These are phyloP conservation scores for Sarcophaga subvicina DNA, from an alignment of 2,888 invertebrate genomes.

Conservation along the genomic window DNA sequence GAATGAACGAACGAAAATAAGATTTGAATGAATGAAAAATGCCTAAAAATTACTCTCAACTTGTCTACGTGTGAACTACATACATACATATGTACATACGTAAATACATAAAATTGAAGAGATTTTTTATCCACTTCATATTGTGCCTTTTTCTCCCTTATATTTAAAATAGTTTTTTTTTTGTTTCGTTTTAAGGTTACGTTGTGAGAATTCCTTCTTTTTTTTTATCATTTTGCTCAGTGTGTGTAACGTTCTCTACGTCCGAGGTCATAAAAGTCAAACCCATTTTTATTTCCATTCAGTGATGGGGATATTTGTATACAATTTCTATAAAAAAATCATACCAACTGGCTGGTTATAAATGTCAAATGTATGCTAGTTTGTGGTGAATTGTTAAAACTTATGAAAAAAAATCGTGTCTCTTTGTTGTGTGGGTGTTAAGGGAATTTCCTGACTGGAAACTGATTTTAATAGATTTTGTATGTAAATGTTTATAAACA, in stretches of 20 bases:
- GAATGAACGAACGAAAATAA: background rate
- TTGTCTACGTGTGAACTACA: background rate
- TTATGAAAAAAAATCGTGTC: background rate
- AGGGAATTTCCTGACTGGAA: constrained; percentile 29
- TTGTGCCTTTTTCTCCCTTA: background rate
- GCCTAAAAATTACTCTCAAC: background rate
- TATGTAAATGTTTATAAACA: constrained; percentile 10
- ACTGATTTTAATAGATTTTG: constrained; percentile 31
- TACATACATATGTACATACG: background rate
- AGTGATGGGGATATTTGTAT: constrained; percentile 29
- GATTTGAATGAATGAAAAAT: background rate
- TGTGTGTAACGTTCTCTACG: background rate
- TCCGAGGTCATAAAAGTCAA: constrained; percentile 31
- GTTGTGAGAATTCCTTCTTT: background rate
- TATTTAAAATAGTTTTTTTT: background rate
- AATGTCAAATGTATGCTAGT: constrained; percentile 33
- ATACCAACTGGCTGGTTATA: constrained; percentile 18
- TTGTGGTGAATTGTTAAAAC: constrained; percentile 25
- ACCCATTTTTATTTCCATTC: constrained; percentile 6
- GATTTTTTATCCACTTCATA: constrained; percentile 11
- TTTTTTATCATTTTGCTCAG: background rate
- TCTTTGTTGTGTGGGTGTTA: background rate
- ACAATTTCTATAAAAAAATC: constrained; percentile 11
- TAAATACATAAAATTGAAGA: background rate
- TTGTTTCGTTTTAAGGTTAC: background rate